A percentile compares a stretch with the other conserved stretches of the same genome.
Conservation (phyloP, 2,888 invertebrate species). For the Dinocampus coccinellae region DNA sequence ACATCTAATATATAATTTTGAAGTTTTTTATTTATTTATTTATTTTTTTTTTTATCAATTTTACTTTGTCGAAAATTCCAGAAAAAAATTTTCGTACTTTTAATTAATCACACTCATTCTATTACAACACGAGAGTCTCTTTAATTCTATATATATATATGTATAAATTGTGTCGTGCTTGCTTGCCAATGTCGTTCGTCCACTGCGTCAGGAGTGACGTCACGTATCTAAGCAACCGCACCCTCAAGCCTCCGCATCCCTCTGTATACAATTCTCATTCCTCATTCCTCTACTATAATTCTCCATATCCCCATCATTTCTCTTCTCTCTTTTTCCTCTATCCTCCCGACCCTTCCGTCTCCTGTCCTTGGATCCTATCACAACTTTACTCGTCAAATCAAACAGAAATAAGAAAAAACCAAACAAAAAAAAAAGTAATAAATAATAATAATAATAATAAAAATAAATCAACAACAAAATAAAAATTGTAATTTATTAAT, state of each 20-base stretch:
- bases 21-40: no score
- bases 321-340: neutral
- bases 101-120: no score
- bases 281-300: neutral
- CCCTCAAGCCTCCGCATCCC: slow-evolving; percentile 53
- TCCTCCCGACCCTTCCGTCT: neutral
- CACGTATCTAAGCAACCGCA: slow-evolving; percentile 58
- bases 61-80: no score
- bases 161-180: neutral
- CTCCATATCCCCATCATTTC: neutral
- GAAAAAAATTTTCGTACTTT: no score
- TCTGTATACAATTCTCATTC: slow-evolving; percentile 32
- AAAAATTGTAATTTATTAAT: no score
- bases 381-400: neutral
- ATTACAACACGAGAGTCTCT: neutral
- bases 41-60: no score
- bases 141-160: neutral
- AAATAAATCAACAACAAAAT: neutral
- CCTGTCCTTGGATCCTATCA: neutral
- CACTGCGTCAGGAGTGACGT: slow-evolving; percentile 56
- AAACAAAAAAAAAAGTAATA: neutral
- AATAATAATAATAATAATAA: neutral
- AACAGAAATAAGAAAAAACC: neutral
- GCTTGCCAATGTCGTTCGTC: neutral
- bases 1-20: no score